These are phyloP conservation scores for Tenebrio molitor DNA, from an alignment of 1,140 invertebrate genomes.

Conservation along the genomic window DNA sequence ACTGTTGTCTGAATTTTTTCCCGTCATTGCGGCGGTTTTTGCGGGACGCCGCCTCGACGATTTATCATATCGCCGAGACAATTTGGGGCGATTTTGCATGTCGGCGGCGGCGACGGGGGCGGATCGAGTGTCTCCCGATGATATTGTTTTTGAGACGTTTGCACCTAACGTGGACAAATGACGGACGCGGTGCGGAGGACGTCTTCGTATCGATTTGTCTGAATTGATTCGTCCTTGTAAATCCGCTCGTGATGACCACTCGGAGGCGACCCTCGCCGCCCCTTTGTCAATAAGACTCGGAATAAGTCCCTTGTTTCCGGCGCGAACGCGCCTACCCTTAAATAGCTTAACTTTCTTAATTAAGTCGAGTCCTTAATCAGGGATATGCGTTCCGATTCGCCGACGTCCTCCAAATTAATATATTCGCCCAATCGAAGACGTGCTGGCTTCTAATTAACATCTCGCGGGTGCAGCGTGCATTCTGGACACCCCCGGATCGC, in stretches of 20 bases:
- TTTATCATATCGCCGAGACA: background rate
- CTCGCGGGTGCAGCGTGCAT: too few relatives aligned
- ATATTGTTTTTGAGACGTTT: constrained; percentile 36
- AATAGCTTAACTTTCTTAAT: constrained; percentile 41
- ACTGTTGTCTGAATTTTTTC: background rate
- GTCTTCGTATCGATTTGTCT: constrained; percentile 38
- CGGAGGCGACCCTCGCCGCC: too few relatives aligned
- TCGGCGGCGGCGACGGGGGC: background rate
- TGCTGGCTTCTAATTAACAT: too few relatives aligned
- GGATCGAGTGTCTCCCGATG: background rate
- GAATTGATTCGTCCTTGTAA: too few relatives aligned
- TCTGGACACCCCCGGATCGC: background rate
- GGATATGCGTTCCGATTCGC: constrained; percentile 23
- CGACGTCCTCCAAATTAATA: constrained; percentile 10
- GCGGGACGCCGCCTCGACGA: background rate
- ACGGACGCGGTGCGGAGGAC: constrained; percentile 18
- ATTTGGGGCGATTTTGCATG: background rate
- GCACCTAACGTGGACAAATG: constrained; percentile 35
- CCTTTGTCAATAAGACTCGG: constrained; percentile 21
- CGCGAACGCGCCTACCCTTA: constrained; percentile 14
- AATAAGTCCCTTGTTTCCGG: constrained; percentile 28
- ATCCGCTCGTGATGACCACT: too few relatives aligned
- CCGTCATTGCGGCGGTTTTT: background rate
- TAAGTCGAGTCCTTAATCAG: constrained; percentile 30
- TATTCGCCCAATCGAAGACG: constrained; percentile 8